These are phyloP conservation scores for Dynastes hyllus DNA, from an alignment of 2,888 invertebrate genomes.

Conservation along the genomic window DNA sequence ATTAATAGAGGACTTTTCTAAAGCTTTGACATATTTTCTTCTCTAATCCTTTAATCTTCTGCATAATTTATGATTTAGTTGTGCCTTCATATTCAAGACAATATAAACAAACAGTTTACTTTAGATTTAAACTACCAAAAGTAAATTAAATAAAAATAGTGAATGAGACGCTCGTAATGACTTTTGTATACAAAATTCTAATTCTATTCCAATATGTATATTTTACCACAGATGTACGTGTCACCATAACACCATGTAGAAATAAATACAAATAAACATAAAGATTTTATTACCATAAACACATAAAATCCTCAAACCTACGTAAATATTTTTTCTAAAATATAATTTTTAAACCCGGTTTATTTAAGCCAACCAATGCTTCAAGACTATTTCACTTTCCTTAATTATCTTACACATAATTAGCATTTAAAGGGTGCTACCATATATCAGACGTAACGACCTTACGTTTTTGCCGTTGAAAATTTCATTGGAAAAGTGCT, in stretches of 20 bases:
- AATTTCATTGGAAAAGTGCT: not conserved
- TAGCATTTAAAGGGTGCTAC: not conserved
- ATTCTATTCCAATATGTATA: too few relatives aligned
- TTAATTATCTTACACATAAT: slow-evolving; percentile 15
- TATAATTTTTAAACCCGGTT: slow-evolving; percentile 22
- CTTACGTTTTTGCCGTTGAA: not conserved
- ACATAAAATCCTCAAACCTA: slow-evolving; percentile 22
- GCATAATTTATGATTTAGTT: too few relatives aligned
- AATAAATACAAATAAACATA: slow-evolving; percentile 36
- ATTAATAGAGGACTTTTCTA: too few relatives aligned
- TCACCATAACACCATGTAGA: not conserved
- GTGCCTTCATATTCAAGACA: too few relatives aligned
- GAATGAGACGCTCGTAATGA: too few relatives aligned
- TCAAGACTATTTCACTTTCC: not conserved
- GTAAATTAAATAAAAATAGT: too few relatives aligned
- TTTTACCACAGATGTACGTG: too few relatives aligned
- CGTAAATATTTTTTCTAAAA: slow-evolving; percentile 29
- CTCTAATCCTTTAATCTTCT: too few relatives aligned
- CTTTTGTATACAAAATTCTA: too few relatives aligned
- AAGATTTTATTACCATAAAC: slow-evolving; percentile 31
- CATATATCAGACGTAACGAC: not conserved
- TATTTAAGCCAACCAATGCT: slow-evolving; percentile 3
- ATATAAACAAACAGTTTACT: too few relatives aligned
- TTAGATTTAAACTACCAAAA: too few relatives aligned
- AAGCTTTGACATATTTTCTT: too few relatives aligned